These are phyloP conservation scores for Oceanodroma leucorhoa DNA, from an alignment of 2,797 vertebrate genomes.

Conservation along the genomic window DNA sequence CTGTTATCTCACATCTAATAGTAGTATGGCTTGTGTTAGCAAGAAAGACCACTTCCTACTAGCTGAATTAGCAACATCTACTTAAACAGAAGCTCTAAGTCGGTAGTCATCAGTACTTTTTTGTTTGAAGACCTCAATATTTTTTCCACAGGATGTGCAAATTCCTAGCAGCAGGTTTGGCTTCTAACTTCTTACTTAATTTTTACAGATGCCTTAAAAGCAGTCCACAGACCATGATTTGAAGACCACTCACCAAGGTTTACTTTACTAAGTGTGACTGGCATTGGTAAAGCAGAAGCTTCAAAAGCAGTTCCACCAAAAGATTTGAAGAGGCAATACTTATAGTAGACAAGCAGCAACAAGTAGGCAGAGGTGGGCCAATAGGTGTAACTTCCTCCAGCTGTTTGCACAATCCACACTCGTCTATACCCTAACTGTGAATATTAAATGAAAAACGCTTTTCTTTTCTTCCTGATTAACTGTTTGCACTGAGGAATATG, in stretches of 20 bases:
- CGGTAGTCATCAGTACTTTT: not conserved
- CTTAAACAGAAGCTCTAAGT: not conserved
- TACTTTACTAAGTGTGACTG: not conserved
- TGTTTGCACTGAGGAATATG: not conserved
- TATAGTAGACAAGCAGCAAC: not conserved
- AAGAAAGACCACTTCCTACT: not conserved
- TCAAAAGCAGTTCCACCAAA: not conserved
- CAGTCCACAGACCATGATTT: not conserved
- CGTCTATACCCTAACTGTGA: not conserved
- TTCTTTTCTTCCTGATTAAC: not conserved
- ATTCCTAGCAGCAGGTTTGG: not conserved
- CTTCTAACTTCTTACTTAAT: not conserved
- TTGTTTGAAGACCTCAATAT: not conserved
- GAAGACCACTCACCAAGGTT: not conserved
- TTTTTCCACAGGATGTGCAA: not conserved
- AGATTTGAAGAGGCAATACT: not conserved
- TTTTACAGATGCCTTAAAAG: not conserved
- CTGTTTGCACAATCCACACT: not conserved
- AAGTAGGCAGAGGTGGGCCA: not conserved
- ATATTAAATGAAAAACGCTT: not conserved
- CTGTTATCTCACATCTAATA: not conserved
- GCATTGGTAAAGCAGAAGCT: not conserved
- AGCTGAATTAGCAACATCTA: not conserved
- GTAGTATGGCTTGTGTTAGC: not conserved
- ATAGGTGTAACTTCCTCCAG: not conserved